Evolutionary conservation across 1,140 invertebrate genomes (phyloP), one percentile per base, ranked within the genome.

Genomic region (Ips typographus): DNA sequence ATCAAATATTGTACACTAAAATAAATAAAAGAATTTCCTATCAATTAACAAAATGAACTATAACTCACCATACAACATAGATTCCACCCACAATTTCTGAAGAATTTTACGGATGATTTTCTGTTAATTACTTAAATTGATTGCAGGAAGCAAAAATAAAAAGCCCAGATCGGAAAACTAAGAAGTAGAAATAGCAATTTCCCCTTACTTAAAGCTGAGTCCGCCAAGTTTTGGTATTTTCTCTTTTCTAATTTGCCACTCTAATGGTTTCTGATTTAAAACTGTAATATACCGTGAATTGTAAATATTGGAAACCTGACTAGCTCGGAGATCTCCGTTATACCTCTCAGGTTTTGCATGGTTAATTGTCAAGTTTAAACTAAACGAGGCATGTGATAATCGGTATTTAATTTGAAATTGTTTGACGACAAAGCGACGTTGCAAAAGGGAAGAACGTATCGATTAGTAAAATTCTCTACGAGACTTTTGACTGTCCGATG

Each of bases 111-210:
- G 22, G 22, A 22, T 22, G 22, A 22, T 22, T 22, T 22, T 22
- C 22, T 22, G 22, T 22, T 22, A 22, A 22, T 22, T 22, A 22
- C 22, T 22, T 22, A 22, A 22, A 22, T 22, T 22, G 22, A 22
- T 22, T 22, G 22, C 22, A 22, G 22, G 22, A 22, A 22, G 22
- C 22, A 22, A 22, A 22, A 22, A 22, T 22, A 22, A 22, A 22
- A 22, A 22, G 22, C 22, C 22, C 22, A 22, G 22, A 22, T 22
- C 22, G 22, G 22, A 64, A 53, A 64, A 7, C 62, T 38, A 49
- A 51, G 62, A 64, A 64, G 62, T 64, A 64, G 62, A 64, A 64
- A 64, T 64, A n/a, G 62, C 62, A 64, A 64, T 64, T 64, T 64
- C 62, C 22, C 62, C 40, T 51, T 49, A 49, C n/a, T 64, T 64